Evolutionary conservation across 2,113 vertebrate genomes (phyloP), one percentile per base, ranked within the genome.

Genomic region (Mesembrinibis cayennensis): DNA sequence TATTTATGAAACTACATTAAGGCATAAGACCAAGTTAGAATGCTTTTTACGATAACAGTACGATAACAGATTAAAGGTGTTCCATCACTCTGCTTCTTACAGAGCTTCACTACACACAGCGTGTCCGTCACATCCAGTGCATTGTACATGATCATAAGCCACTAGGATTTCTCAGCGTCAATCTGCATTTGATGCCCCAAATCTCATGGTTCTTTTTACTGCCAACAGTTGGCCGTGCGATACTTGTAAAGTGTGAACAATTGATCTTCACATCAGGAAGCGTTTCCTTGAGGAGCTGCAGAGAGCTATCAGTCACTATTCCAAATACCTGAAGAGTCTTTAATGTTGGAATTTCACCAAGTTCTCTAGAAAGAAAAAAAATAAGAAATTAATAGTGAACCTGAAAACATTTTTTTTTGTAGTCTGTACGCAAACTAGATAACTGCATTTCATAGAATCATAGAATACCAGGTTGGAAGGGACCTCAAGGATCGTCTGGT

Each of bases 291-390:
- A 99, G 97, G 23, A 99, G 74, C 11, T 98, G 94, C 66, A 99
- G 97, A 80, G 98, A 98, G 52, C 71, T 93, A 7, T 99, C 98
- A 27, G 98, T 98, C 44, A 99, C 98, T 13, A 99, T 98, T 65
- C 99, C 99, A 82, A 99, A 99, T 14, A 99, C 98, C 49, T 99
- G 99, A 95, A 99, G 98, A 25, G 98, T 99, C 96, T 97, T 97
- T 86, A 99, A 95, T 6, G 90, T 80, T 23, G 95, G 97, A 78
- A 99, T 98, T 93, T 96, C 98, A 94, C 98, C 97, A 49, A 99
- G 98, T 89, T 99, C 98, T 49, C 99, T 99, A 97, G 16, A 97
- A 97, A 95, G 30, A 90, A 5, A 93, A 93, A 63, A 82, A 90
- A 62, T 19, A 84, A 0, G 0, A 89, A 56, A 58, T 47, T 56